These are phyloP conservation scores for Maniola jurtina DNA, from an alignment of 1,140 invertebrate genomes.

Conservation along the genomic window DNA sequence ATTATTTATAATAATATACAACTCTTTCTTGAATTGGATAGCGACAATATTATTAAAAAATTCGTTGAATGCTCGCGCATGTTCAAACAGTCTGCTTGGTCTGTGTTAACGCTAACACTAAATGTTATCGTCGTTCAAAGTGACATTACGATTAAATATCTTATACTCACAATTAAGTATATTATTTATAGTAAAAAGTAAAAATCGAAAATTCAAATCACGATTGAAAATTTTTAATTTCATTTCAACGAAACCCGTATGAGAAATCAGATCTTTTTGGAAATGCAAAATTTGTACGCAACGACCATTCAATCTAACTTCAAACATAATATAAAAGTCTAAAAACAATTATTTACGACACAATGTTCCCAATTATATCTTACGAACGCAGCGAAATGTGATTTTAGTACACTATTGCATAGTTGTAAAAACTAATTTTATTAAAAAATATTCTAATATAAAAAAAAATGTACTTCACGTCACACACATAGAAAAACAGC, in stretches of 20 bases:
- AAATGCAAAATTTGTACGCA: conserved; percentile 17
- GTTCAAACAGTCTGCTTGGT: background rate
- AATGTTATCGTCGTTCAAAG: conserved; percentile 30
- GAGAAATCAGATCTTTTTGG: conserved; percentile 20
- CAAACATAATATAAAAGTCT: background rate
- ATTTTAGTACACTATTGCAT: background rate
- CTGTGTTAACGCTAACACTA: conserved; percentile 19
- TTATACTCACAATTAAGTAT: conserved; percentile 1
- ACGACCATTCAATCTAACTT: conserved; percentile 15
- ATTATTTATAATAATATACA: too few relatives aligned
- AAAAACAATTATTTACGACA: background rate
- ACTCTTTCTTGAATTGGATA: too few relatives aligned
- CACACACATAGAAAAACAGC: background rate
- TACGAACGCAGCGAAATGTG: conserved; percentile 1
- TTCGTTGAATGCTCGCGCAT: too few relatives aligned
- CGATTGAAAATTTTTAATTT: background rate
- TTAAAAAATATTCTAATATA: background rate
- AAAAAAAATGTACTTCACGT: too few relatives aligned
- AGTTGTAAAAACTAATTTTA: background rate
- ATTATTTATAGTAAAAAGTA: background rate
- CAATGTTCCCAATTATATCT: conserved; percentile 12
- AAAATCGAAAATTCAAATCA: background rate
- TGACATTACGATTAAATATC: conserved; percentile 38
- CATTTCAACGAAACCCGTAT: conserved; percentile 15
- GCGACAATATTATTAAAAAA: too few relatives aligned